These are phyloP conservation scores for Poecile atricapillus DNA, from an alignment of 2,113 vertebrate genomes.

Conservation along the genomic window DNA sequence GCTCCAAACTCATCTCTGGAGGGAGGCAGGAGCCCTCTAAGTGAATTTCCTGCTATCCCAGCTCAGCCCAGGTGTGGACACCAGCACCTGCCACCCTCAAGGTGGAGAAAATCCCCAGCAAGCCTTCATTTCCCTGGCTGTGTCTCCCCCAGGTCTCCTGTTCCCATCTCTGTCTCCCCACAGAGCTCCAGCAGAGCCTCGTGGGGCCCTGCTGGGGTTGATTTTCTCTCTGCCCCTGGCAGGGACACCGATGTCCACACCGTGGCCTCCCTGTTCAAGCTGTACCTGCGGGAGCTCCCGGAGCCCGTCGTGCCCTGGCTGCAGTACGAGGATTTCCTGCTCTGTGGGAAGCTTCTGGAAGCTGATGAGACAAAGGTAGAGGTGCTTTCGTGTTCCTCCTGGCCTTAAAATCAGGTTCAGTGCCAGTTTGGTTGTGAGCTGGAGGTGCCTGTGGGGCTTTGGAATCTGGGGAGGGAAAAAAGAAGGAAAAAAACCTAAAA, in stretches of 20 bases:
- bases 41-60: background rate
- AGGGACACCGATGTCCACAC: conserved; percentile 99
- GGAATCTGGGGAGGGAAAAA: background rate
- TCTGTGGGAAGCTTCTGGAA: conserved; percentile 80
- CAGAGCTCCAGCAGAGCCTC: accelerated
- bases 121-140: background rate
- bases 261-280: conserved; percentile 93
- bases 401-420: background rate
- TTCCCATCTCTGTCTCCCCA: background rate
- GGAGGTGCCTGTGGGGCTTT: background rate
- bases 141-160: background rate
- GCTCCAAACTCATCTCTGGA: background rate
- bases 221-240: background rate
- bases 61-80: background rate
- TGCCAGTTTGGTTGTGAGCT: background rate
- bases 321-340: conserved; percentile 91
- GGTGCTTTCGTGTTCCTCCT: background rate
- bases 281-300: conserved; percentile 94
- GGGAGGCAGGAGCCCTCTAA: background rate
- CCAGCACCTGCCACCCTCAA: background rate
- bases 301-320: conserved; percentile 91
- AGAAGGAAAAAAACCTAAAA: background rate
- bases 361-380: conserved; percentile 73
- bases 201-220: background rate
- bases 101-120: background rate